Evolutionary conservation across 2,113 vertebrate species (phyloP).

Genomic region (Nannospalax galili): DNA sequence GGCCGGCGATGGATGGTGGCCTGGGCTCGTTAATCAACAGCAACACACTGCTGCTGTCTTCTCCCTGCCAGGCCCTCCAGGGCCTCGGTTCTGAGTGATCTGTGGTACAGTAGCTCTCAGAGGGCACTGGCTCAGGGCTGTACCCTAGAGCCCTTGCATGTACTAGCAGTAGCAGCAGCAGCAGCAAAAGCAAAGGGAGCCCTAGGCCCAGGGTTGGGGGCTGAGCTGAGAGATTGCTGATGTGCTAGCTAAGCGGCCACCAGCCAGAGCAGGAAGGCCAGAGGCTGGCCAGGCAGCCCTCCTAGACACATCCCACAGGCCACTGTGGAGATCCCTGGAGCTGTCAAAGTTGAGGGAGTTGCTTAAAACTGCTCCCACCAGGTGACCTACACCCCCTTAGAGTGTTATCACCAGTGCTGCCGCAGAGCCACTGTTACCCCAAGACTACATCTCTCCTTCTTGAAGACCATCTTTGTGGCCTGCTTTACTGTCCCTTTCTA

Average conservation of each 20-base stretch:
- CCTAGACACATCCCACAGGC: neutral
- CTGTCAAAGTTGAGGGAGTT: neutral
- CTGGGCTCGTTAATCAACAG: conserved; percentile 74
- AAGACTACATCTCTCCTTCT: fast-evolving
- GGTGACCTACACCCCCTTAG: neutral
- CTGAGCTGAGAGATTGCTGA: neutral
- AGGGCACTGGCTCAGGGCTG: neutral
- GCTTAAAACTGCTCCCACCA: too few species aligned
- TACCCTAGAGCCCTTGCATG: neutral
- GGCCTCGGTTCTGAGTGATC: conserved; percentile 52
- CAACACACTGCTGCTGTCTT: neutral
- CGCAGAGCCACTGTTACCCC: neutral
- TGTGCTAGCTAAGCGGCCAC: neutral
- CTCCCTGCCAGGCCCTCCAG: conserved; percentile 38
- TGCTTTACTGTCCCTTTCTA: neutral
- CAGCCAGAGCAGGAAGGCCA: neutral
- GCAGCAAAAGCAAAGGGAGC: neutral
- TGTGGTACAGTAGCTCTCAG: conserved; percentile 2
- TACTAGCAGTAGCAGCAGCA: neutral
- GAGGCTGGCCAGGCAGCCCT: neutral
- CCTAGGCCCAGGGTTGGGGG: fast-evolving
- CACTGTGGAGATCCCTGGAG: too few species aligned
- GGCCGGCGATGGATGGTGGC: conserved; percentile 65
- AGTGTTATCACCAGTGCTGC: neutral
- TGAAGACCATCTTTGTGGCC: too few species aligned